Percentiles rank a stretch among this genome's conserved stretches.
phyloP scores from a whole-genome alignment of 2,113 vertebrate species.

The Microtus richardsoni region DNA sequence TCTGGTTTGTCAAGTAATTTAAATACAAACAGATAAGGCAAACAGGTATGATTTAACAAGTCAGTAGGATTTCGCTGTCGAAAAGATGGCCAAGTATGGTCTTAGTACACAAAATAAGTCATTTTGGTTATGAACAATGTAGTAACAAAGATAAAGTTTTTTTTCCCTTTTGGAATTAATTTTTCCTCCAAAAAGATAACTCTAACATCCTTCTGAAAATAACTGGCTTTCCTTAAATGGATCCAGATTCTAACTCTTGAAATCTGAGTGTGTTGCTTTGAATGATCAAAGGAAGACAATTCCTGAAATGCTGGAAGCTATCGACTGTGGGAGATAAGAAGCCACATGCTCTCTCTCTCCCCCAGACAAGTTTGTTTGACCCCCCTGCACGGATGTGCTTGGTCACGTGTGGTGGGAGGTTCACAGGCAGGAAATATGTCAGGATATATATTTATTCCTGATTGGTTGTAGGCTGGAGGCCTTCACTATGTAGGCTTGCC shows the following conservation, averaged over 20 bases:
- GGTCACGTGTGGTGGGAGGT: neutral
- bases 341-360: neutral
- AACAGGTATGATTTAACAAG: neutral
- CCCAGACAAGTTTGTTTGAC: neutral
- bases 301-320: neutral
- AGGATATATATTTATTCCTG: neutral
- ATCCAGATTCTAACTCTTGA: neutral
- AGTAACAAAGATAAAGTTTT: neutral
- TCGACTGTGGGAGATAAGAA: neutral
- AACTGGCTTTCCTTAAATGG: neutral
- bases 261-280: neutral
- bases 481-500: neutral
- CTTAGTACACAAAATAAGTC: neutral
- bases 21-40: neutral
- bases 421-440: neutral
- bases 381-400: neutral
- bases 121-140: neutral
- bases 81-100: neutral
- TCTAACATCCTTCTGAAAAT: slow-evolving; percentile 5
- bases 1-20: neutral
- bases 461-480: too few relatives aligned
- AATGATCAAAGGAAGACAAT: neutral
- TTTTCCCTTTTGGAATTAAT: neutral
- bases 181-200: neutral
- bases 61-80: neutral